phyloP scores from a whole-genome alignment of 2,113 vertebrate genomes.

The Eulemur macaco region DNA sequence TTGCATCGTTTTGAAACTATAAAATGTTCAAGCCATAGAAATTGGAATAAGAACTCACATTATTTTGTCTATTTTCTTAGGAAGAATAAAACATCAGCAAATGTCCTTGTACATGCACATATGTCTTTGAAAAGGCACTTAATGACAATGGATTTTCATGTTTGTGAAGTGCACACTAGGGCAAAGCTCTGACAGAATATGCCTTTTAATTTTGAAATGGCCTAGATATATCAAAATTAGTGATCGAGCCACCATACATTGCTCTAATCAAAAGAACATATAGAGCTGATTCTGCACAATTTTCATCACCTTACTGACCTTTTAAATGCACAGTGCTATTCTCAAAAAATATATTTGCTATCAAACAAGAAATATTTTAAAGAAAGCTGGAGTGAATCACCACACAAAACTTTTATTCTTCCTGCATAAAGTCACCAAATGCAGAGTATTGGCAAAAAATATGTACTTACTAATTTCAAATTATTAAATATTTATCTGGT shows the following conservation, averaged over 20 bases:
- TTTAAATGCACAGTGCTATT: slow-evolving; percentile 39
- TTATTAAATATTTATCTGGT: background rate
- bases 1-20: background rate
- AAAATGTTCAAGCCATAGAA: background rate
- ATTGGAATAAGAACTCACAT: background rate
- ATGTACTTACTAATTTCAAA: background rate
- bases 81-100: slow-evolving; percentile 15
- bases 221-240: slow-evolving; percentile 31
- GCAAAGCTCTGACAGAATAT: background rate
- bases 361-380: slow-evolving; percentile 59
- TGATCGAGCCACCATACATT: background rate
- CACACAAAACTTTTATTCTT: slow-evolving; percentile 31
- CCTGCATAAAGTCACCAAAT: background rate
- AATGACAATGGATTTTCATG: background rate
- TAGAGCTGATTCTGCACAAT: slow-evolving; percentile 28
- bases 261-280: background rate
- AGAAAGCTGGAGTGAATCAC: slow-evolving; percentile 41
- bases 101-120: background rate
- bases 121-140: background rate
- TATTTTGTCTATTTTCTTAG: background rate
- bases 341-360: slow-evolving; percentile 48
- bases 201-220: slow-evolving; percentile 45
- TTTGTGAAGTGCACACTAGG: background rate
- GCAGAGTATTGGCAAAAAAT: background rate
- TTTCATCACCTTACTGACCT: background rate